Evolutionary conservation across 2,113 vertebrate genomes (phyloP).

Genomic region (Tamias sibiricus): DNA sequence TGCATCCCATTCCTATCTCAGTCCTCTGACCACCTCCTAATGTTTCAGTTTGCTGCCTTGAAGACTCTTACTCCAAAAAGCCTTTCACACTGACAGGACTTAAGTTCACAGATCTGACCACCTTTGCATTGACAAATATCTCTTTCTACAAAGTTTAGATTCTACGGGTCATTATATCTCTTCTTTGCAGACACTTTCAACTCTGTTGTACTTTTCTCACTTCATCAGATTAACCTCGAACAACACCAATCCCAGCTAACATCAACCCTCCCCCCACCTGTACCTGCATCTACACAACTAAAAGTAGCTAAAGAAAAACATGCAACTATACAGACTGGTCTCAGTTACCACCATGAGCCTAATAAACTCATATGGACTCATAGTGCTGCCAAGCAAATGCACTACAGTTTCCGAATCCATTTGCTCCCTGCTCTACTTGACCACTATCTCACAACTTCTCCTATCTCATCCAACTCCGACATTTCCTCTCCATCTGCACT

Average conservation of each 20-base stretch:
- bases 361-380: neutral
- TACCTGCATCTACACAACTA: neutral
- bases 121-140: neutral
- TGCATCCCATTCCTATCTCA: neutral
- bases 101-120: too few species aligned
- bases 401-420: neutral
- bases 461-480: neutral
- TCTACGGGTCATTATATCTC: neutral
- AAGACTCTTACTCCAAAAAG: neutral
- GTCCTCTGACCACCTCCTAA: neutral
- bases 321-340: neutral
- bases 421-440: too few species aligned
- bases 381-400: neutral
- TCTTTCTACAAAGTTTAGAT: neutral
- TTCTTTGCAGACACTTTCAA: neutral
- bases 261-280: neutral
- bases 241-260: neutral
- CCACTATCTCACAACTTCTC: neutral
- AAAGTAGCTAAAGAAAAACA: neutral
- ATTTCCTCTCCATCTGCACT: neutral
- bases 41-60: neutral
- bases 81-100: neutral
- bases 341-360: neutral
- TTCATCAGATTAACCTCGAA: neutral
- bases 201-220: neutral